phyloP scores from a whole-genome alignment of 2,113 vertebrate species.

The Urocynchramus pylzowi region DNA sequence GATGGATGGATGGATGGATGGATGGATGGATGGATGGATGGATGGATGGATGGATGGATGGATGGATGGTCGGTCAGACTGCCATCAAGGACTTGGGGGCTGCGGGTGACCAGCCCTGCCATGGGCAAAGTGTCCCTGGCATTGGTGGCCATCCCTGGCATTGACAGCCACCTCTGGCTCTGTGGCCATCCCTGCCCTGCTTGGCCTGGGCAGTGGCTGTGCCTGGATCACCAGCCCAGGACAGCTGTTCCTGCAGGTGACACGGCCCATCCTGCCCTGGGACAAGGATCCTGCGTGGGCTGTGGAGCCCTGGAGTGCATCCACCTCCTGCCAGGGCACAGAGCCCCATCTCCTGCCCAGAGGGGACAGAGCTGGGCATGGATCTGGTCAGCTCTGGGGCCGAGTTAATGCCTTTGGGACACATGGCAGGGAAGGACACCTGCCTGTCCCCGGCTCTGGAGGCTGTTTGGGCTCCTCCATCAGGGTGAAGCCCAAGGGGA shows the following conservation, averaged over 20 bases:
- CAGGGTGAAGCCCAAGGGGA: not conserved
- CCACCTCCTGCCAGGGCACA: fast-evolving
- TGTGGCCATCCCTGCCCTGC: not conserved
- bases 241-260: not conserved
- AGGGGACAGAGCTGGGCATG: fast-evolving
- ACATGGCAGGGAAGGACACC: not conserved
- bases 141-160: not conserved
- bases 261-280: not conserved
- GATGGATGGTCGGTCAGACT: too few species aligned
- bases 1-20: not conserved
- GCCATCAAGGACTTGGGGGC: not conserved
- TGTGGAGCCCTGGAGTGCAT: not conserved
- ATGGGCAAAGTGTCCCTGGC: not conserved
- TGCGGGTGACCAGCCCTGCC: not conserved
- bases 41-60: not conserved
- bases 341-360: fast-evolving
- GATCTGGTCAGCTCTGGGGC: not conserved
- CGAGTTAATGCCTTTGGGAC: fast-evolving
- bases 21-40: too few species aligned
- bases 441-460: not conserved
- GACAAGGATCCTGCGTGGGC: fast-evolving
- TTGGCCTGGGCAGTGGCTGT: not conserved
- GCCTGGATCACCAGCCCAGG: fast-evolving
- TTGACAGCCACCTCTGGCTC: too few species aligned
- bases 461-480: not conserved